phyloP scores from a whole-genome alignment of 2,888 invertebrate species.

The Aleiodes leptofemur region DNA sequence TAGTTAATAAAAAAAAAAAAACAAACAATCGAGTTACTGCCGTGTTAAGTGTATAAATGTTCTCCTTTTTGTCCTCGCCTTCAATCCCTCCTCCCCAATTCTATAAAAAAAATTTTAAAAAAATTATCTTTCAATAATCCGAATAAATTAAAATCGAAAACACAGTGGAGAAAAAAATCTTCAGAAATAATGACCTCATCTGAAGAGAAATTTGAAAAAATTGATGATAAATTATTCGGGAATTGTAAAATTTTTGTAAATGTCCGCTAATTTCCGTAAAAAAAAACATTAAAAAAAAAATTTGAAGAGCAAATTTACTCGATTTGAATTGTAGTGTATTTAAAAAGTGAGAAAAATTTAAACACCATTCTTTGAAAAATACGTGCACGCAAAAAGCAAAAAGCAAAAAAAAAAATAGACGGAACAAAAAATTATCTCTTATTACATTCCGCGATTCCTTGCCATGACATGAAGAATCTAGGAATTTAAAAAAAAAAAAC shows the following conservation, averaged over 20 bases:
- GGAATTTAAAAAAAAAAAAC: slow-evolving; percentile 18
- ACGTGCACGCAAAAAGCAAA: slow-evolving; percentile 33
- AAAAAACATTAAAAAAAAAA: neutral
- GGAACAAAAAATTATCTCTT: slow-evolving; percentile 37
- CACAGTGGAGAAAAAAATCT: slow-evolving; percentile 3
- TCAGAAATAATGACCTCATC: slow-evolving; percentile 1
- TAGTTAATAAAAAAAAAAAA: slow-evolving; percentile 50
- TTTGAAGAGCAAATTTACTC: slow-evolving; percentile 33
- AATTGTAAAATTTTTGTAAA: slow-evolving; percentile 13
- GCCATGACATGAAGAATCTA: slow-evolving; percentile 29
- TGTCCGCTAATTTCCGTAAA: slow-evolving; percentile 14
- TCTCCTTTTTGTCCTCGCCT: slow-evolving; percentile 35
- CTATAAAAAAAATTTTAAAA: neutral
- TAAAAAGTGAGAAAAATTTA: slow-evolving; percentile 21
- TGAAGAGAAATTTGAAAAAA: slow-evolving; percentile 17
- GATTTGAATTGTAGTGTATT: slow-evolving; percentile 16
- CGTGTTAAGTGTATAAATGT: slow-evolving; percentile 65
- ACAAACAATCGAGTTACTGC: slow-evolving; percentile 60
- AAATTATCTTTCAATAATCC: slow-evolving; percentile 44
- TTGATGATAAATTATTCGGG: slow-evolving; percentile 19
- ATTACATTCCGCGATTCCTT: slow-evolving; percentile 45
- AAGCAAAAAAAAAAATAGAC: neutral
- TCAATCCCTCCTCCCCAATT: slow-evolving; percentile 30
- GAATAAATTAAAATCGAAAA: slow-evolving; percentile 39
- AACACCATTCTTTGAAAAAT: slow-evolving; percentile 37